Percentiles rank a stretch among this genome's conserved stretches.
phyloP scores from a whole-genome alignment of 2,113 vertebrate genomes.

The Clinocottus analis region DNA sequence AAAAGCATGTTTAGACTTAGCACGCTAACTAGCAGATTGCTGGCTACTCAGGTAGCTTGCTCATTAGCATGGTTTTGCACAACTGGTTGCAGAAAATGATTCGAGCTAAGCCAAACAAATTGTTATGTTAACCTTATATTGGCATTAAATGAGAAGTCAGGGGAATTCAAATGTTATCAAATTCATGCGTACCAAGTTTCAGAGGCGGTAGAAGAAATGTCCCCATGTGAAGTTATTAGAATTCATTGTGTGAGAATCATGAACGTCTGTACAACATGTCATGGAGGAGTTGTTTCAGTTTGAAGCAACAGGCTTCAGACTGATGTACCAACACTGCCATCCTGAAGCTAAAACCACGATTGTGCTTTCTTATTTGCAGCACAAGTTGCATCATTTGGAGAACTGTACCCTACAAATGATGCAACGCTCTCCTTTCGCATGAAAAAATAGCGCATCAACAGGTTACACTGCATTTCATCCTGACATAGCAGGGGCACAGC shows the following conservation, averaged over 20 bases:
- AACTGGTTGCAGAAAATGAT: background rate
- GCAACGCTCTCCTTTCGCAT: constrained; percentile 54
- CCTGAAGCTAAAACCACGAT: constrained; percentile 16
- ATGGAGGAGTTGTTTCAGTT: constrained; percentile 2
- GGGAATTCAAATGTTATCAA: background rate
- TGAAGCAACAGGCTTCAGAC: background rate
- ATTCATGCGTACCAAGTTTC: background rate
- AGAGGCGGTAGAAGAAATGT: background rate
- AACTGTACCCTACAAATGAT: constrained; percentile 46
- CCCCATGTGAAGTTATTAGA: background rate
- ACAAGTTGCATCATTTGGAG: constrained; percentile 59
- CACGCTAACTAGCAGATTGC: background rate
- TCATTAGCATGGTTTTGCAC: background rate
- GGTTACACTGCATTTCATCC: constrained; percentile 12
- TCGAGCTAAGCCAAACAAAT: background rate
- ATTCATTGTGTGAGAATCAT: background rate
- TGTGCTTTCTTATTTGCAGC: constrained; percentile 61
- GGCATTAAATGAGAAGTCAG: background rate
- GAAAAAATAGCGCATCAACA: constrained; percentile 46
- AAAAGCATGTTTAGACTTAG: background rate
- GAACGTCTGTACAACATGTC: background rate
- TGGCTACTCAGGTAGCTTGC: background rate
- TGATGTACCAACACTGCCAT: background rate
- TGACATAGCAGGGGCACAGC: constrained; percentile 14
- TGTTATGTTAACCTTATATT: too few species aligned